Percentiles rank a stretch among this genome's conserved stretches.
phyloP scores from a whole-genome alignment of 2,113 vertebrate species.

The Ammodytes marinus region DNA sequence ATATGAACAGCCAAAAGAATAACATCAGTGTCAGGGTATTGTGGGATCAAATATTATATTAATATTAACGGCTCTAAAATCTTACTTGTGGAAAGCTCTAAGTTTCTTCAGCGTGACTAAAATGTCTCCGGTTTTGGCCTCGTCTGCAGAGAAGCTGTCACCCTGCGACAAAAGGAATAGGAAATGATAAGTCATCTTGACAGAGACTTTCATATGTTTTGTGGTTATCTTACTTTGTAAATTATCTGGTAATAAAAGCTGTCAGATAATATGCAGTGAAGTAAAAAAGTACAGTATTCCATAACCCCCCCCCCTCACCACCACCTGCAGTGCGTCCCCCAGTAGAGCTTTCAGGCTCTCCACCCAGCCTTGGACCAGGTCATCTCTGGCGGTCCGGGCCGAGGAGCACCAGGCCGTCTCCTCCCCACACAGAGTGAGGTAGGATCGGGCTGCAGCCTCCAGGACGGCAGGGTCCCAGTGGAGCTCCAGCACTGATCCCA shows the following conservation, averaged over 20 bases:
- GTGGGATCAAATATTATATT: neutral
- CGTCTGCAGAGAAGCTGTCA: slow-evolving; percentile 75
- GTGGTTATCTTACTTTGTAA: too few species aligned
- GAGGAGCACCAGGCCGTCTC: slow-evolving; percentile 68
- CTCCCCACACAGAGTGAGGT: slow-evolving; percentile 82
- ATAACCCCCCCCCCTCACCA: neutral
- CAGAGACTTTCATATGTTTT: too few species aligned
- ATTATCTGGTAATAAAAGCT: too few species aligned
- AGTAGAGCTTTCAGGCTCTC: slow-evolving; percentile 81
- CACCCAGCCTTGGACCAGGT: slow-evolving; percentile 86
- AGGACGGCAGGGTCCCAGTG: slow-evolving; percentile 84
- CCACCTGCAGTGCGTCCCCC: slow-evolving; percentile 79
- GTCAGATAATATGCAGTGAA: too few species aligned
- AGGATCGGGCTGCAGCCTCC: slow-evolving; percentile 88
- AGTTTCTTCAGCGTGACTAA: slow-evolving; percentile 86
- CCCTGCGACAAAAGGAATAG: slow-evolving; percentile 75
- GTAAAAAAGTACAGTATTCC: too few species aligned
- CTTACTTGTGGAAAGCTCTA: slow-evolving; percentile 91
- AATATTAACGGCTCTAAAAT: neutral
- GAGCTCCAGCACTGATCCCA: slow-evolving; percentile 81
- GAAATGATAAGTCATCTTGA: neutral
- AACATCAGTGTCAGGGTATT: neutral
- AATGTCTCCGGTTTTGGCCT: slow-evolving; percentile 76
- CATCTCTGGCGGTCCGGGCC: slow-evolving; percentile 77
- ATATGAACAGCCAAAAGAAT: neutral